Conservation (phyloP, 2,797 vertebrate species). For the Sebastes alutus region DNA sequence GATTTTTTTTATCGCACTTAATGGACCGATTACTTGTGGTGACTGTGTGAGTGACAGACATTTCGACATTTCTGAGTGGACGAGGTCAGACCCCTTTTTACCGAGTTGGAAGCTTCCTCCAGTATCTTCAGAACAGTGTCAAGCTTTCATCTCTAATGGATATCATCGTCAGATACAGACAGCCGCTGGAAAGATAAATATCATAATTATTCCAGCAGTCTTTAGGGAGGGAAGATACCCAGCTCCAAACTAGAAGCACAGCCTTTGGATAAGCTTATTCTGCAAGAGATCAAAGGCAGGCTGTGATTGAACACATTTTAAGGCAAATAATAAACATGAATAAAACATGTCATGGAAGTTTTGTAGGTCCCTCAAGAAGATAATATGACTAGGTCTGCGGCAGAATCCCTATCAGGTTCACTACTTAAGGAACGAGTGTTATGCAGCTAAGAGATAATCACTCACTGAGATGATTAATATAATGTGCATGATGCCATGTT, state of each 20-base stretch:
- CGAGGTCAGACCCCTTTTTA: conserved; percentile 28
- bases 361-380: conserved; percentile 54
- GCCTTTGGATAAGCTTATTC: conserved; percentile 71
- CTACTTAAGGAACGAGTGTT: conserved; percentile 25
- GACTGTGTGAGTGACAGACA: conserved; percentile 12
- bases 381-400: conserved; percentile 40
- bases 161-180: conserved; percentile 62
- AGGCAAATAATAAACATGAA: conserved; percentile 77
- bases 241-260: conserved; percentile 55
- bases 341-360: conserved; percentile 74
- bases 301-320: conserved; percentile 71
- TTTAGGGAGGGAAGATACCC: conserved; percentile 60
- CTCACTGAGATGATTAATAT: conserved; percentile 30
- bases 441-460: conserved; percentile 28
- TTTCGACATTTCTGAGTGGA: conserved; percentile 26
- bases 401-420: conserved; percentile 27
- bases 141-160: conserved; percentile 73
- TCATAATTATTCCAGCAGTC: conserved; percentile 75
- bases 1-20: conserved; percentile 6
- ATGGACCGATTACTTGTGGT: conserved; percentile 15
- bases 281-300: conserved; percentile 71
- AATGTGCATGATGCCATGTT: conserved; percentile 12
- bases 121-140: conserved; percentile 36
- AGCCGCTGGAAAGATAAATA: conserved; percentile 75
- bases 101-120: conserved; percentile 9